These are phyloP conservation scores for Drosophila ercepeae DNA, from an alignment of 1,140 invertebrate species.

Conservation along the genomic window DNA sequence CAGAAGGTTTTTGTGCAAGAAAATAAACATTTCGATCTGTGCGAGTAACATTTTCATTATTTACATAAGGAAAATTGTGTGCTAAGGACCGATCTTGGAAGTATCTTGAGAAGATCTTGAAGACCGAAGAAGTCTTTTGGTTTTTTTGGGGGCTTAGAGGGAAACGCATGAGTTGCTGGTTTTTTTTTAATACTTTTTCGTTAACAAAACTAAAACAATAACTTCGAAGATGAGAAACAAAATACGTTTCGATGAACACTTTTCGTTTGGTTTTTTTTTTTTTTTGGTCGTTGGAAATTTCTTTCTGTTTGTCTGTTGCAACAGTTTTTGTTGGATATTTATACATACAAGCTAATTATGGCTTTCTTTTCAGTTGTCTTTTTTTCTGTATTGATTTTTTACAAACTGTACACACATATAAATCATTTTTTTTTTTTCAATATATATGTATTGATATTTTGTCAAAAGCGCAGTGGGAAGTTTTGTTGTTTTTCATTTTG, in stretches of 20 bases:
- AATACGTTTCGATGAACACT: slow-evolving; percentile 35
- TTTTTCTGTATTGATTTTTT: slow-evolving; percentile 1
- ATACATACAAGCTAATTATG: slow-evolving; percentile 79
- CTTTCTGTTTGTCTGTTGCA: slow-evolving; percentile 57
- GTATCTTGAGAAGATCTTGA: slow-evolving; percentile 17
- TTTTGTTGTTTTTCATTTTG: slow-evolving; percentile 84
- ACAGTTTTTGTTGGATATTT: slow-evolving; percentile 50
- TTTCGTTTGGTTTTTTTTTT: slow-evolving; percentile 27
- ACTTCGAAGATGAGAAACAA: slow-evolving; percentile 45
- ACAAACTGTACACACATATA: slow-evolving; percentile 35
- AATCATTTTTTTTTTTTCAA: slow-evolving; percentile 31
- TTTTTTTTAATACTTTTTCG: background rate
- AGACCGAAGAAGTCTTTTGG: background rate
- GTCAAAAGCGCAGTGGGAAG: slow-evolving; percentile 84
- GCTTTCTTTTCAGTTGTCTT: slow-evolving; percentile 46
- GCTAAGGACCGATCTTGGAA: slow-evolving; percentile 42
- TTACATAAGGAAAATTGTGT: slow-evolving; percentile 33
- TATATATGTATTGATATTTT: slow-evolving; percentile 59
- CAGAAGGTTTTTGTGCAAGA: slow-evolving; percentile 38
- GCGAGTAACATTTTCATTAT: slow-evolving; percentile 38
- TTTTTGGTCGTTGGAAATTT: slow-evolving; percentile 55
- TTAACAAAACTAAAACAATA: slow-evolving; percentile 26
- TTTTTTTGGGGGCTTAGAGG: background rate
- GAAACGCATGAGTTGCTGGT: slow-evolving; percentile 13
- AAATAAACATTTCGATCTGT: slow-evolving; percentile 46